Conservation (phyloP, 2,888 invertebrate genomes). For the Argynnis bischoffii region DNA sequence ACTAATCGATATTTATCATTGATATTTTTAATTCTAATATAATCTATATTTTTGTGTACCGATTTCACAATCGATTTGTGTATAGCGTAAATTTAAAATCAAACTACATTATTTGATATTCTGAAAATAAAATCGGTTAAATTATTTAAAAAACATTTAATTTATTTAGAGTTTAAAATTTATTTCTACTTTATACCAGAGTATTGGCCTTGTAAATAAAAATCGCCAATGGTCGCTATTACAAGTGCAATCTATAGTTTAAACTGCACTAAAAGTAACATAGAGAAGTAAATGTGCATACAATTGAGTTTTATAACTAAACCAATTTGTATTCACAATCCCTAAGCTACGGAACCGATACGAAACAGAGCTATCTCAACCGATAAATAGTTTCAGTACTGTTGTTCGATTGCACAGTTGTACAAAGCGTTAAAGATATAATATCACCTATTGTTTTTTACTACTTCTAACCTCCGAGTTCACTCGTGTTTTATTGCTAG, state of each 20-base stretch:
- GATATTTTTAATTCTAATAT: too few relatives aligned
- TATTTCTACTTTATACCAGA: neutral
- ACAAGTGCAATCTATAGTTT: slow-evolving; percentile 28
- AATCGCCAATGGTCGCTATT: neutral
- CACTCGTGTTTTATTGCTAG: too few relatives aligned
- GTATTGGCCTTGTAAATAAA: neutral
- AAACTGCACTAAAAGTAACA: slow-evolving; percentile 39
- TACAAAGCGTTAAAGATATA: slow-evolving; percentile 1
- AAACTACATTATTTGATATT: too few relatives aligned
- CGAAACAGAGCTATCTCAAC: slow-evolving; percentile 40
- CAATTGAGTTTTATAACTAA: slow-evolving; percentile 71
- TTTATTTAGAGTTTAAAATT: too few relatives aligned
- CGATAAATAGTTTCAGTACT: slow-evolving; percentile 35
- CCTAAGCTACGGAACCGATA: slow-evolving; percentile 47
- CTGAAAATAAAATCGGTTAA: too few relatives aligned
- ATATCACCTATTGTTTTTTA: too few relatives aligned
- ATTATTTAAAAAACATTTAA: too few relatives aligned
- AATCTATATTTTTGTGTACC: too few relatives aligned
- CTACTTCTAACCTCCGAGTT: too few relatives aligned
- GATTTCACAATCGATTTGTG: too few relatives aligned
- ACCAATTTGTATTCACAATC: slow-evolving; percentile 72
- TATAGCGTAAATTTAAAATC: too few relatives aligned
- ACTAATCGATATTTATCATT: too few relatives aligned
- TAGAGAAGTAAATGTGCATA: slow-evolving; percentile 56
- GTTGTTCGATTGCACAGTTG: slow-evolving; percentile 32